Base-by-base conservation (phyloP, 2,888 invertebrate species). In the Formica aserva region DNA sequence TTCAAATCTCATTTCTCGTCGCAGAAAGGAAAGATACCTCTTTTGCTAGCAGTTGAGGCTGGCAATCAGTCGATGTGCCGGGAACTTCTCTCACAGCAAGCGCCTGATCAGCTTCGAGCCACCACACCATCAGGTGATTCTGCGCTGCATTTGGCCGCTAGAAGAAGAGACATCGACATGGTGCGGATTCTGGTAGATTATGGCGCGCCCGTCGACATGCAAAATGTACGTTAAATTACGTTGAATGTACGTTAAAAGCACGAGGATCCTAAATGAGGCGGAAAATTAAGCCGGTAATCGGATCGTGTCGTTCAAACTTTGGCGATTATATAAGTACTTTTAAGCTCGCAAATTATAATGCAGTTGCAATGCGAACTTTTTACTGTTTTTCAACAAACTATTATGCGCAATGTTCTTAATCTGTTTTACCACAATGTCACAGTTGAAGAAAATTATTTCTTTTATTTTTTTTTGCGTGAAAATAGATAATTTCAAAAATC, bases 51-150 rank as follows among this genome's bases (percentile, higher is more conserved):
- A 81, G 98, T 98, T 92, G 98, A 99, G 95, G 98, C 98, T 41
- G 99, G 99, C 78, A 99, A 99, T 95, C 97, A 98, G 95, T 98
- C 98, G 89, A 98, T 99, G 97, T 98, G 98, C 94, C 97, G 98
- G 89, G 99, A 99, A 95, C 96, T 99, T 78, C 96, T 99, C 89
- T 97, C 97, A 92, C 97, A 97, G 92, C 97, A 98, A 95, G 97
- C 98, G 75, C 97, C 97, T 74, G 98, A 98, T 92, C 99, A 99
- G 95, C 96, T 99, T 35, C 95, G 97, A 96, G 97, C 98, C 75
- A 97, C 97, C 63, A 97, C 98, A 75, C 96, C 97, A 69, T 98
- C 97, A 92, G 99, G 99, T 63, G 99, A 99, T 95, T 98, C 98
- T 22, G 98, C 98, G 29, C 96, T 99, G 69, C 99, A 99, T 96